Evolutionary conservation across 2,888 invertebrate genomes (phyloP).

Genomic region (Phortica okadai): DNA sequence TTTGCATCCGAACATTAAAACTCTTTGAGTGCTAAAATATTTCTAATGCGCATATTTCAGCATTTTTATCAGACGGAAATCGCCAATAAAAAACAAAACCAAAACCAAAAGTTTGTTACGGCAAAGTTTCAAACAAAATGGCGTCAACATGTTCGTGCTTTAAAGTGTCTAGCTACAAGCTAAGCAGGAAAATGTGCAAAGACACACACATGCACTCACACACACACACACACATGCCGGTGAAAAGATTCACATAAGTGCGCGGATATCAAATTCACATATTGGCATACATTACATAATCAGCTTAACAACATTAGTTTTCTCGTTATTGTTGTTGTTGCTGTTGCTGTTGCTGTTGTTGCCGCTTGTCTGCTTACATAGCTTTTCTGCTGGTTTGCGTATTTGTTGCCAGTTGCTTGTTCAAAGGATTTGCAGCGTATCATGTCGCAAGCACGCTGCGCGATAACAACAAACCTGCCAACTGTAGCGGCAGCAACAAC

Average conservation of each 20-base stretch:
- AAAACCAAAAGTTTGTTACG: conserved; percentile 52
- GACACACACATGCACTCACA: conserved; percentile 29
- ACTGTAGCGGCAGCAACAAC: conserved; percentile 35
- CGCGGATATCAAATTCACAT: conserved; percentile 26
- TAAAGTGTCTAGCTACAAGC: background rate
- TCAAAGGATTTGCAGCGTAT: conserved; percentile 53
- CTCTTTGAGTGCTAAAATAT: background rate
- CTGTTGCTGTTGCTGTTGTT: conserved; percentile 36
- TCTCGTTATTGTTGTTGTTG: conserved; percentile 38
- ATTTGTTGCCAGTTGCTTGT: conserved; percentile 48
- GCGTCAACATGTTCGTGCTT: conserved; percentile 56
- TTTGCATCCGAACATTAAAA: too few relatives aligned
- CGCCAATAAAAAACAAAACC: conserved; percentile 61
- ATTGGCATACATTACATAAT: conserved; percentile 57
- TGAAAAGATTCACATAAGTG: conserved; percentile 5
- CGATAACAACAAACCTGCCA: conserved; percentile 35
- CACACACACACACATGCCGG: conserved; percentile 9
- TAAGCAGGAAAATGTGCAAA: conserved; percentile 6
- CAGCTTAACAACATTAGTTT: conserved; percentile 59
- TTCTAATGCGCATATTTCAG: conserved; percentile 55
- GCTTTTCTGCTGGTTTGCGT: conserved; percentile 12
- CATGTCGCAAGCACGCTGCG: conserved; percentile 33
- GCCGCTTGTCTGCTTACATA: conserved; percentile 36
- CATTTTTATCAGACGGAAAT: conserved; percentile 65
- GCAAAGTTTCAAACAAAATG: conserved; percentile 65